Evolutionary conservation across 2,113 vertebrate genomes (phyloP).

Genomic region (Corydoras maculifer): DNA sequence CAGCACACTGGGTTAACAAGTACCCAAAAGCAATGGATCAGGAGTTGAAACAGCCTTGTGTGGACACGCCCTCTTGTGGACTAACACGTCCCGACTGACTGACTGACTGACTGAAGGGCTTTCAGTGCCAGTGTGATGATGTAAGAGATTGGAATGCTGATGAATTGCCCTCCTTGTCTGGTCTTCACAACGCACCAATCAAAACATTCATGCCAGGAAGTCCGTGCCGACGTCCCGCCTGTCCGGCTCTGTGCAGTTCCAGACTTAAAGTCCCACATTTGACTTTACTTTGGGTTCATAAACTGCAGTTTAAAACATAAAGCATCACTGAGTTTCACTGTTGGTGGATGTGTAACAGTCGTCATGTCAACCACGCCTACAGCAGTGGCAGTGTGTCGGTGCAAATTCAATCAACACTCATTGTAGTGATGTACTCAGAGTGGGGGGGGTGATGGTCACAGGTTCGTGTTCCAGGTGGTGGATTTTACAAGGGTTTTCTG

Average conservation of each 20-base stretch:
- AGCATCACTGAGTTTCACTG: too few species aligned
- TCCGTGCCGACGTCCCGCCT: conserved; percentile 4
- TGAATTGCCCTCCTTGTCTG: conserved; percentile 16
- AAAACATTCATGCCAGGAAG: conserved; percentile 24
- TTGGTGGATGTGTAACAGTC: too few species aligned
- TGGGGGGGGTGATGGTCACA: too few species aligned
- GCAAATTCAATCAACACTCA: too few species aligned
- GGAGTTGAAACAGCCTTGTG: background rate
- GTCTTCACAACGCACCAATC: background rate
- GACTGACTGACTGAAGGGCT: background rate
- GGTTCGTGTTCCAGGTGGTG: too few species aligned
- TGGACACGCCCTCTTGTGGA: background rate
- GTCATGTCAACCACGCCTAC: too few species aligned
- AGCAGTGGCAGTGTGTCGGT: too few species aligned
- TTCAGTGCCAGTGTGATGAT: conserved; percentile 9
- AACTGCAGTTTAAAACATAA: too few species aligned
- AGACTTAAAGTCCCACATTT: conserved; percentile 4
- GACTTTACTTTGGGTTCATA: background rate
- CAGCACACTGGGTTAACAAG: too few species aligned
- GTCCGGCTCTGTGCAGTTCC: background rate
- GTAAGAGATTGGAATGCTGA: conserved; percentile 29
- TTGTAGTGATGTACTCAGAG: too few species aligned
- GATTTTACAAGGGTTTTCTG: background rate
- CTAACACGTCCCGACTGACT: background rate
- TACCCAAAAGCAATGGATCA: background rate